Percentiles rank a stretch among this genome's conserved stretches.
These are phyloP conservation scores for Hippocampus guttulatus DNA, from an alignment of 2,113 vertebrate species.

Conservation along the genomic window DNA sequence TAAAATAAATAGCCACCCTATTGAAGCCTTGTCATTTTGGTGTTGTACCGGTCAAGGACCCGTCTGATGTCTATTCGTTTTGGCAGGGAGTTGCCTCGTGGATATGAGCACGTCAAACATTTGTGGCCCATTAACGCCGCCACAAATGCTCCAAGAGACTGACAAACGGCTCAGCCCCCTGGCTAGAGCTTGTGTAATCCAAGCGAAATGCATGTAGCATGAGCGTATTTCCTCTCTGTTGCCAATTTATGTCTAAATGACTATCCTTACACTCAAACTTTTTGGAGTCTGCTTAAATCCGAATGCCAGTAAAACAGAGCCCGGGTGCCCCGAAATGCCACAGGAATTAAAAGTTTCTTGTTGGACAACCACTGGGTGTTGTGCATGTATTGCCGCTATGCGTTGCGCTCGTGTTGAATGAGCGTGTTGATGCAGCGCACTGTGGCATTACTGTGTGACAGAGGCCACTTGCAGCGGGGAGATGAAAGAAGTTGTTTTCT, in stretches of 20 bases:
- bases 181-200: not conserved
- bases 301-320: too few relatives aligned
- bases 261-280: too few relatives aligned
- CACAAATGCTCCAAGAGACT: slow-evolving; percentile 67
- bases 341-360: not conserved
- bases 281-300: too few relatives aligned
- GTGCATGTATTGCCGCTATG: not conserved
- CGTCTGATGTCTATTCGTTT: slow-evolving; percentile 70
- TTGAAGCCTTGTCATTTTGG: slow-evolving; percentile 42
- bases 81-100: slow-evolving; percentile 67
- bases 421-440: not conserved
- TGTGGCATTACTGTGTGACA: not conserved
- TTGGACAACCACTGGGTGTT: not conserved
- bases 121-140: slow-evolving; percentile 75
- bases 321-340: too few relatives aligned
- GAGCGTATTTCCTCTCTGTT: too few relatives aligned
- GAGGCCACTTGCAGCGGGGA: not conserved
- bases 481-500: slow-evolving; percentile 14
- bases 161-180: slow-evolving; percentile 40
- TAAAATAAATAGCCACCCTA: slow-evolving; percentile 39
- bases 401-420: not conserved
- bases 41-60: slow-evolving; percentile 22
- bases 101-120: slow-evolving; percentile 71
- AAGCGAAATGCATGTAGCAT: too few relatives aligned
- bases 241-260: too few relatives aligned